Evolutionary conservation across 2,888 invertebrate species (phyloP).

Genomic region (Erebia aethiops): DNA sequence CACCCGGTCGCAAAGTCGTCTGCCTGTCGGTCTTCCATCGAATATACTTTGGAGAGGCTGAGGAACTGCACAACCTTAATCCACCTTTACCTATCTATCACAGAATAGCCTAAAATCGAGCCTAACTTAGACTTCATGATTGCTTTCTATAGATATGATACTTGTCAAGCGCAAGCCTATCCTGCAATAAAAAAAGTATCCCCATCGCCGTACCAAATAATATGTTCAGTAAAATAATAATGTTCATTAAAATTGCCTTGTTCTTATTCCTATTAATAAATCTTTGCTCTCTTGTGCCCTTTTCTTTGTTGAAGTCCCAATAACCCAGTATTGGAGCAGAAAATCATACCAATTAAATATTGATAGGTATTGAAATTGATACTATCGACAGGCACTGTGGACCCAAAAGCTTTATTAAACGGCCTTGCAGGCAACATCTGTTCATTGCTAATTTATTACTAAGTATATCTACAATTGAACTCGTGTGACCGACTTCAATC

Average conservation of each 20-base stretch:
- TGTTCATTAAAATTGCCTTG: constrained; percentile 10
- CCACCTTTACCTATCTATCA: too few species aligned
- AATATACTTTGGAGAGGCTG: too few species aligned
- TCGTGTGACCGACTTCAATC: constrained; percentile 43
- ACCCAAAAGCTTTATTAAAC: constrained; percentile 44
- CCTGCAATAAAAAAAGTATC: too few species aligned
- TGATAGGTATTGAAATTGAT: constrained; percentile 34
- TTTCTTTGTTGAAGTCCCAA: constrained; percentile 18
- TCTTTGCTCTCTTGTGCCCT: constrained; percentile 13
- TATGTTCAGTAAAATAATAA: background rate
- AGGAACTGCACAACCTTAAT: too few species aligned
- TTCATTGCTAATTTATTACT: constrained; percentile 44
- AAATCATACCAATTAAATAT: constrained; percentile 21
- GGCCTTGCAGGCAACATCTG: constrained; percentile 46
- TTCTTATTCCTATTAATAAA: constrained; percentile 8
- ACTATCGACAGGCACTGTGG: constrained; percentile 39
- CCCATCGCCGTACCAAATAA: background rate
- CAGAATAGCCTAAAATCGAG: too few species aligned
- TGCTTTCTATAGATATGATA: too few species aligned
- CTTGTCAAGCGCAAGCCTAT: too few species aligned
- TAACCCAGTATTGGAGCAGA: constrained; percentile 11
- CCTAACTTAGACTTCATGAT: too few species aligned
- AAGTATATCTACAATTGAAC: constrained; percentile 45
- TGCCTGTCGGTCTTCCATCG: too few species aligned
- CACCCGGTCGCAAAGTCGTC: too few species aligned